Conservation (phyloP, 1,140 invertebrate species). For the Gyrodactylus salaris region DNA sequence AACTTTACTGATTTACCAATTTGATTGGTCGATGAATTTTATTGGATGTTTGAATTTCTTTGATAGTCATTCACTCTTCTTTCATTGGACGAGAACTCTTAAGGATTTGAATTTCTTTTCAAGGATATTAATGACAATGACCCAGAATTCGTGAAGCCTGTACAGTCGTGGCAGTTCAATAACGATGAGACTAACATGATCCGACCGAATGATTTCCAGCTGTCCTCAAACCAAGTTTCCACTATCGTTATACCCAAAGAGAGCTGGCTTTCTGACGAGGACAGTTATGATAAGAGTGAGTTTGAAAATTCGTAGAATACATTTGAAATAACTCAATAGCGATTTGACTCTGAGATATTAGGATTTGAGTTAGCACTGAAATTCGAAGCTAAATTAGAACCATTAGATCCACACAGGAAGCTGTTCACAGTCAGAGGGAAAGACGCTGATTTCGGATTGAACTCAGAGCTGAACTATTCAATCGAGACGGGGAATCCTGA, state of each 20-base stretch:
- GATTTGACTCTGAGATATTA: no score
- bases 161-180: neutral
- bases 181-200: neutral
- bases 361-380: no score
- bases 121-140: neutral
- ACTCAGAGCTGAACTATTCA: neutral
- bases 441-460: neutral
- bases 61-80: no score
- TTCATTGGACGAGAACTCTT: no score
- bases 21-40: no score
- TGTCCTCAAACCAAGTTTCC: neutral
- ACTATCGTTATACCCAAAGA: neutral
- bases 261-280: neutral
- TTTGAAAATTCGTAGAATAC: no score
- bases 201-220: neutral
- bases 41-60: no score
- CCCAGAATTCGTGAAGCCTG: neutral
- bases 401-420: neutral
- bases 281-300: no score
- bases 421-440: neutral
- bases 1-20: no score
- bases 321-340: no score
- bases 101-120: neutral
- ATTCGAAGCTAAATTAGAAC: no score
- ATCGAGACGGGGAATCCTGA: neutral